phyloP scores from a whole-genome alignment of 1,140 invertebrate genomes.

The Triops cancriformis region DNA sequence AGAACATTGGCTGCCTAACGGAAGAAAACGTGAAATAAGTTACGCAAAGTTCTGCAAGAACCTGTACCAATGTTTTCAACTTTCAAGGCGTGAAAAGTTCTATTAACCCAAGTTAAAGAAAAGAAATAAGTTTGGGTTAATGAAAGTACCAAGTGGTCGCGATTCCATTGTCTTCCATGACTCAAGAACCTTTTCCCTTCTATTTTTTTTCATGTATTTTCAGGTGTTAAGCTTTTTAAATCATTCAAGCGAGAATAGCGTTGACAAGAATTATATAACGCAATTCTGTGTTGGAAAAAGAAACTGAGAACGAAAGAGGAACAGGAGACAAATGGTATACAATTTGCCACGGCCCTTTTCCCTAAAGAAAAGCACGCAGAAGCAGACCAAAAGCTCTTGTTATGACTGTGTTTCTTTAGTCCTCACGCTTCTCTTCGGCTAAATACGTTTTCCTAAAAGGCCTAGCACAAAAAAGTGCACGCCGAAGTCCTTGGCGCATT shows the following conservation, averaged over 20 bases:
- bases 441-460: background rate
- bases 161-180: too few relatives aligned
- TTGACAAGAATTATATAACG: background rate
- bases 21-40: too few relatives aligned
- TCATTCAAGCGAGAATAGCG: background rate
- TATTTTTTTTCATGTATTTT: background rate
- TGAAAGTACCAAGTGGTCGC: too few relatives aligned
- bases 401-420: background rate
- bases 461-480: background rate
- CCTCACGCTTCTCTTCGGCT: background rate
- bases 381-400: background rate
- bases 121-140: too few relatives aligned
- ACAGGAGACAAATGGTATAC: background rate
- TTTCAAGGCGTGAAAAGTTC: too few relatives aligned
- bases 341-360: background rate
- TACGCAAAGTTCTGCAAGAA: too few relatives aligned
- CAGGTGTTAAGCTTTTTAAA: background rate
- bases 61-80: too few relatives aligned
- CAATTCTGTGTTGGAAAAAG: background rate
- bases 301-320: background rate
- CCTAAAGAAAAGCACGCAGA: background rate
- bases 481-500: too few relatives aligned
- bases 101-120: too few relatives aligned
- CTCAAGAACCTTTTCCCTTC: background rate
- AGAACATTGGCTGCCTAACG: too few relatives aligned